Evolutionary conservation across 2,888 invertebrate species (phyloP).

Genomic region (Podotricha telesiphe): DNA sequence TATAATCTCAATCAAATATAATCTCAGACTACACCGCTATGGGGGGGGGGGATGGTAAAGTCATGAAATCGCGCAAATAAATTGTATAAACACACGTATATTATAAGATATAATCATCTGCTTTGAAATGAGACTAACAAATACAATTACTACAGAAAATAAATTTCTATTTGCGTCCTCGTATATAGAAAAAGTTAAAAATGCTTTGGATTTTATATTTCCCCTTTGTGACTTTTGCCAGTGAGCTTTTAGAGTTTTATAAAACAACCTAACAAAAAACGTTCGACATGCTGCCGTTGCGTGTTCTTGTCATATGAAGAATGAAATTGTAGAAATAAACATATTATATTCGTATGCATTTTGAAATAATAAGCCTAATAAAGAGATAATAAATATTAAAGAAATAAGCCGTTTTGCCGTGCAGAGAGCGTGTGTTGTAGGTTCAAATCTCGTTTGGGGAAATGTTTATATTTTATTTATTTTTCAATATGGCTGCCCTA

Average conservation of each 20-base stretch:
- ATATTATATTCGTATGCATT: not conserved
- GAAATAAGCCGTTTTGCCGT: too few relatives aligned
- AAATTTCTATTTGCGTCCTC: constrained; percentile 27
- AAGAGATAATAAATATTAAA: too few relatives aligned
- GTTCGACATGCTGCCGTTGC: constrained; percentile 29
- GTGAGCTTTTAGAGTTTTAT: constrained; percentile 37
- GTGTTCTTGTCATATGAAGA: constrained; percentile 14
- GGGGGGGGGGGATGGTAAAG: too few relatives aligned
- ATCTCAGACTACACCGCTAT: too few relatives aligned
- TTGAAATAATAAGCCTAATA: too few relatives aligned
- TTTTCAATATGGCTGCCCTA: too few relatives aligned
- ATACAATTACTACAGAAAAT: constrained; percentile 27
- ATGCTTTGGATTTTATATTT: constrained; percentile 35
- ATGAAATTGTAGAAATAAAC: constrained; percentile 11
- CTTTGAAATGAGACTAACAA: constrained; percentile 18
- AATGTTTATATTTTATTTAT: too few relatives aligned
- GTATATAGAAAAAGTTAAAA: constrained; percentile 39
- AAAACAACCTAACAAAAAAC: constrained; percentile 39
- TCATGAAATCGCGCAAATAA: too few relatives aligned
- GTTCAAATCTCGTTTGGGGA: too few relatives aligned
- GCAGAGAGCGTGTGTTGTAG: too few relatives aligned
- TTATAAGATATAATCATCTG: not conserved
- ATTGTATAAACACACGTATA: too few relatives aligned
- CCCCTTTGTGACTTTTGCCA: constrained; percentile 39
- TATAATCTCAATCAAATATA: too few relatives aligned